phyloP scores from a whole-genome alignment of 2,888 invertebrate genomes.

The Charanyca ferruginea region DNA sequence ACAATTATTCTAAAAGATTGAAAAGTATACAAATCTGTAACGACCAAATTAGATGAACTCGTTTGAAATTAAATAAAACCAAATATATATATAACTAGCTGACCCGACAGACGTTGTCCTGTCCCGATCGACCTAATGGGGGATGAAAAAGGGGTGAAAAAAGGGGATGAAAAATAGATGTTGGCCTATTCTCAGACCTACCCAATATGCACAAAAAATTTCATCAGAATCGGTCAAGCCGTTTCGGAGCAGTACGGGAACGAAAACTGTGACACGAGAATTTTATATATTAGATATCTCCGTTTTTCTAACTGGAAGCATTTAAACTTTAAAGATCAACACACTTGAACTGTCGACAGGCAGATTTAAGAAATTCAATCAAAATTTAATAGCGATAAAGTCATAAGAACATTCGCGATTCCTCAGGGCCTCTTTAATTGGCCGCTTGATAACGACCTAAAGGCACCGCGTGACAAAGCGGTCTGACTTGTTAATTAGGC shows the following conservation, averaged over 20 bases:
- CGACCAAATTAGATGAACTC: conserved; percentile 17
- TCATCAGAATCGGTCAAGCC: too few species aligned
- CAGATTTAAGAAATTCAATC: conserved; percentile 34
- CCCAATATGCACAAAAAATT: too few species aligned
- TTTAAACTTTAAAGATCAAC: conserved; percentile 33
- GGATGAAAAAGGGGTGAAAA: too few species aligned
- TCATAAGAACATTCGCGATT: conserved; percentile 25
- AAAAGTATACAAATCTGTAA: conserved; percentile 9
- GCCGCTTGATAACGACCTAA: conserved; percentile 14
- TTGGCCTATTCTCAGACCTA: too few species aligned
- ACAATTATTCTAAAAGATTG: conserved; percentile 9
- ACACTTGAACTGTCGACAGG: conserved; percentile 20
- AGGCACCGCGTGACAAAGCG: conserved; percentile 42
- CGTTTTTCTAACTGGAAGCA: conserved; percentile 22
- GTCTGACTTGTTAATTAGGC: conserved; percentile 36
- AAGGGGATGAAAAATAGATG: too few species aligned
- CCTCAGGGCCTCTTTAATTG: conserved; percentile 28
- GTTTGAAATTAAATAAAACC: conserved; percentile 15
- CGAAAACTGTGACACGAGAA: too few species aligned
- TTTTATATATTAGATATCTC: too few species aligned
- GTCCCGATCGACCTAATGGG: too few species aligned
- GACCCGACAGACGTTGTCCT: too few species aligned
- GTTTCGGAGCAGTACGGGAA: too few species aligned
- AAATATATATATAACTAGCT: too few species aligned
- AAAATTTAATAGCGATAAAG: conserved; percentile 13